These are phyloP conservation scores for Yoshiicerus persimilis DNA, from an alignment of 1,140 invertebrate genomes.

Conservation along the genomic window DNA sequence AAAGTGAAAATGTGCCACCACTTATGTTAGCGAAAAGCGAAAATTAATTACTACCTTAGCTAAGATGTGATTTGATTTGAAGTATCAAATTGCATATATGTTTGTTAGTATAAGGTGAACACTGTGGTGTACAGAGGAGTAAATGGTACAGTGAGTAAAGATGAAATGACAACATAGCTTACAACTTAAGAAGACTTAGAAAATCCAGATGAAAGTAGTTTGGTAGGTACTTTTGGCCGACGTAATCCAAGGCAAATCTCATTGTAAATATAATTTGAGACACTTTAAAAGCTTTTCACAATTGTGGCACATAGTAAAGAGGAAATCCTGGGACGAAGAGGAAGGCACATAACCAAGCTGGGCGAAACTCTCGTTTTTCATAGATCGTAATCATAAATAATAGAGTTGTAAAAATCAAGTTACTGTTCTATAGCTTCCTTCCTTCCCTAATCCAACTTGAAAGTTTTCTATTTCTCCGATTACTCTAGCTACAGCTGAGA, in stretches of 20 bases:
- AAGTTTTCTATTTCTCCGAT: constrained; percentile 16
- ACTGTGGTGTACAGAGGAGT: too few relatives aligned
- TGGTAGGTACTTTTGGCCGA: not conserved
- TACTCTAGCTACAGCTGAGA: not conserved
- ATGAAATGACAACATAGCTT: not conserved
- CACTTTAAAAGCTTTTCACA: not conserved
- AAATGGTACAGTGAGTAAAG: too few relatives aligned
- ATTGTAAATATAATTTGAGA: not conserved
- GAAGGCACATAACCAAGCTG: not conserved
- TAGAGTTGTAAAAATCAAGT: constrained; percentile 36
- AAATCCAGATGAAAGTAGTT: not conserved
- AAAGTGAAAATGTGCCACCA: not conserved
- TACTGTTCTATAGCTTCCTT: constrained; percentile 23
- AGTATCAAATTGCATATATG: too few relatives aligned
- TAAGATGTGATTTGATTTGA: not conserved
- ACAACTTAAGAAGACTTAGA: not conserved
- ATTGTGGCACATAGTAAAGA: not conserved
- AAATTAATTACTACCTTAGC: not conserved
- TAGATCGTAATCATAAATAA: constrained; percentile 36
- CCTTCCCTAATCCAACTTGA: constrained; percentile 21
- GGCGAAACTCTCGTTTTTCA: constrained; percentile 18
- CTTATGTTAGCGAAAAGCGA: not conserved
- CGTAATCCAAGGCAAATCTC: not conserved
- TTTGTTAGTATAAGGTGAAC: too few relatives aligned
- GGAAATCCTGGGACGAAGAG: not conserved